Evolutionary conservation across 2,797 vertebrate species (phyloP).

Genomic region (Mormyrops attenuatus): DNA sequence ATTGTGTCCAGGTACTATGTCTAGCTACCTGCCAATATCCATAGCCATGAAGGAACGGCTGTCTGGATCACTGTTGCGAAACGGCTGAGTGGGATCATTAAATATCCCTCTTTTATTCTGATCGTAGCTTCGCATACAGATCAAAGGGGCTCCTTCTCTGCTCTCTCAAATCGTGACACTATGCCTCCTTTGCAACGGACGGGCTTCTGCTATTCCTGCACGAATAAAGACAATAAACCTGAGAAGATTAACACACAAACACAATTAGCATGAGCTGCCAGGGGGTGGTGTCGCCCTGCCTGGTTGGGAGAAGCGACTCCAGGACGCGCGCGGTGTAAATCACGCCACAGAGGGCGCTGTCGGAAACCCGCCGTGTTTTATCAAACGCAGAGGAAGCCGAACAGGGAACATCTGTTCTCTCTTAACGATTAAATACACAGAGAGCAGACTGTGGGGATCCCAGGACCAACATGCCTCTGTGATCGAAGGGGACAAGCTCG

Average conservation of each 20-base stretch:
- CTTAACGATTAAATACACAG: background rate
- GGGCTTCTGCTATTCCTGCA: conserved; percentile 41
- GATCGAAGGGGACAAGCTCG: background rate
- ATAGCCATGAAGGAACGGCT: conserved; percentile 11
- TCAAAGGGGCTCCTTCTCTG: conserved; percentile 31
- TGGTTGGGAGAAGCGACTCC: conserved; percentile 56
- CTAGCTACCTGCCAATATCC: conserved; percentile 1
- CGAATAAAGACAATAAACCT: background rate
- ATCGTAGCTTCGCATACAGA: background rate
- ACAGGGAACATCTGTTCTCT: background rate
- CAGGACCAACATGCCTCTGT: background rate
- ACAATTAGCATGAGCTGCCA: conserved; percentile 44
- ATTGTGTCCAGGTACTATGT: conserved; percentile 56
- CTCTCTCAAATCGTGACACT: conserved; percentile 35
- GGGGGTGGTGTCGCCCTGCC: conserved; percentile 43
- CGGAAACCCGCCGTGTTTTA: background rate
- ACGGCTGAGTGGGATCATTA: background rate
- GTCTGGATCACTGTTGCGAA: conserved; percentile 23
- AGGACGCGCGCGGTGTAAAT: conserved; percentile 62
- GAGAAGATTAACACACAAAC: conserved; percentile 33
- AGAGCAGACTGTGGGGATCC: background rate
- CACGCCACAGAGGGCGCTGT: conserved; percentile 28
- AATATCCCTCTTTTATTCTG: background rate
- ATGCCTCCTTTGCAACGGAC: conserved; percentile 48
- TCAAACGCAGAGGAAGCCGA: background rate